Percentiles rank a stretch among this genome's conserved stretches.
phyloP scores from a whole-genome alignment of 2,113 vertebrate species.

The Cisticola juncidis region DNA sequence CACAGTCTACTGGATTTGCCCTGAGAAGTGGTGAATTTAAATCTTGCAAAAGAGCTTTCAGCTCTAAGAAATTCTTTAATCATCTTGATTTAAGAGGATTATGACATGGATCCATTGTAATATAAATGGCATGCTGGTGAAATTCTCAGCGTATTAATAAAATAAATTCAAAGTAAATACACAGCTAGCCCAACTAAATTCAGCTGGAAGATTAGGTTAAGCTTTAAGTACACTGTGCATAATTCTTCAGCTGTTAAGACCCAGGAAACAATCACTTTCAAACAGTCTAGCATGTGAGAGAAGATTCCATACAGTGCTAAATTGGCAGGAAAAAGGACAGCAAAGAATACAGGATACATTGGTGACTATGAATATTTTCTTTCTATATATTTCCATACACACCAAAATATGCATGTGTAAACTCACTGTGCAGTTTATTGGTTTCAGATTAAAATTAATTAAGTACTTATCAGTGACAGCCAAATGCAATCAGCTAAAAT shows the following conservation, averaged over 20 bases:
- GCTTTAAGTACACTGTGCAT: not conserved
- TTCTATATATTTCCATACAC: not conserved
- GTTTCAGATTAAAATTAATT: not conserved
- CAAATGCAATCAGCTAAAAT: not conserved
- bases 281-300: not conserved
- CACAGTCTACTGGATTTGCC: not conserved
- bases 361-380: not conserved
- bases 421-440: not conserved
- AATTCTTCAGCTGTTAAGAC: not conserved
- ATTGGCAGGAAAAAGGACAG: not conserved
- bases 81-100: conserved; percentile 18
- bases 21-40: not conserved
- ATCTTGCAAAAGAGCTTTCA: not conserved
- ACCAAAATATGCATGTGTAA: not conserved
- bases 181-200: not conserved
- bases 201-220: not conserved
- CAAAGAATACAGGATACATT: not conserved
- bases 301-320: not conserved
- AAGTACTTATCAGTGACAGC: not conserved
- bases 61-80: not conserved
- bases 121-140: not conserved
- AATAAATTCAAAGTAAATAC: not conserved
- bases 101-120: not conserved
- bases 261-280: not conserved
- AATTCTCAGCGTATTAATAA: not conserved